Evolutionary conservation across 2,113 vertebrate genomes (phyloP).

Genomic region (Saccopteryx leptura): DNA sequence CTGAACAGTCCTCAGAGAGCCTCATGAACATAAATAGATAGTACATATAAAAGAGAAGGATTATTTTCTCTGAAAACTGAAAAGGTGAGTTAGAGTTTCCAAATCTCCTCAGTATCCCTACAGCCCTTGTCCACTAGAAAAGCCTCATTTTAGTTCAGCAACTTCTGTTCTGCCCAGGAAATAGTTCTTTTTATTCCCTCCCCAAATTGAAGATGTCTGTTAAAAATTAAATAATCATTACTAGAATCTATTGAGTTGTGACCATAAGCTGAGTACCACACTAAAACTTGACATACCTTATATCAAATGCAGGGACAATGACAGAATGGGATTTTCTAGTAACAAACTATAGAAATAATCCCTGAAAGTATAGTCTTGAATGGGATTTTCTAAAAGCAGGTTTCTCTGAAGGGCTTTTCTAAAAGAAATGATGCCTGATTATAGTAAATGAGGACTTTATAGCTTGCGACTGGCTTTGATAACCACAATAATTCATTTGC

Average conservation of each 20-base stretch:
- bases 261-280: background rate
- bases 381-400: background rate
- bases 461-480: conserved; percentile 37
- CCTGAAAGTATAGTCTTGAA: background rate
- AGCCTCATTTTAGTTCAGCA: background rate
- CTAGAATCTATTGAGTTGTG: background rate
- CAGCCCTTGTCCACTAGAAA: background rate
- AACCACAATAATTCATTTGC: conserved; percentile 48
- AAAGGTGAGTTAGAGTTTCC: background rate
- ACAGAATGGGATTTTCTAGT: conserved; percentile 18
- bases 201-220: background rate
- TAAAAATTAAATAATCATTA: conserved; percentile 52
- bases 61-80: conserved; percentile 43
- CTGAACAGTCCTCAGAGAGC: background rate
- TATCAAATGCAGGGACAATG: background rate
- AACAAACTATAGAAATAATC: no score
- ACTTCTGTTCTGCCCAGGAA: background rate
- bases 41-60: background rate
- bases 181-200: background rate
- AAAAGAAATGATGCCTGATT: conserved; percentile 4
- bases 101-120: background rate
- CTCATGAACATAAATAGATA: background rate
- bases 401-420: conserved; percentile 41
- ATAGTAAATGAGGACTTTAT: background rate
- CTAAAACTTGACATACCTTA: conserved; percentile 35